Percentiles rank a stretch among this genome's conserved stretches.
Conservation (phyloP, 1,140 invertebrate species). For the Drosophila kikkawai region DNA sequence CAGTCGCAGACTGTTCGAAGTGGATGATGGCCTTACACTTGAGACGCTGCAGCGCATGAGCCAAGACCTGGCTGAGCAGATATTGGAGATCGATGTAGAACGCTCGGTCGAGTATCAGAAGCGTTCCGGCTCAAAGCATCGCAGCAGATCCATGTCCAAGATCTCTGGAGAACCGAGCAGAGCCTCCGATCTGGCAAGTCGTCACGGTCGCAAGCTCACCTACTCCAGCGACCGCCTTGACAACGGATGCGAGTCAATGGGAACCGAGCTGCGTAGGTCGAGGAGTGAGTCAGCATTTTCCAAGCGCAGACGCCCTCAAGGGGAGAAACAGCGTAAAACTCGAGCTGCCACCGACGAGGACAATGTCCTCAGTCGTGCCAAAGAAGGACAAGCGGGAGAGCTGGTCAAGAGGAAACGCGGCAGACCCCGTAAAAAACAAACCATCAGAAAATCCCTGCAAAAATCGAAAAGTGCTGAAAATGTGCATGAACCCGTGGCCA, state of each 20-base stretch:
- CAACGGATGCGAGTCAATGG: background rate
- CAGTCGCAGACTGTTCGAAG: slow-evolving; percentile 18
- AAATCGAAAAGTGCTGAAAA: background rate
- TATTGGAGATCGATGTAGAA: slow-evolving; percentile 60
- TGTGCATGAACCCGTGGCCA: background rate
- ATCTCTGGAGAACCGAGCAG: slow-evolving; percentile 4
- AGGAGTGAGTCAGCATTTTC: slow-evolving; percentile 35
- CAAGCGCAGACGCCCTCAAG: slow-evolving; percentile 13
- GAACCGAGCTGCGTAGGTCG: slow-evolving; percentile 21
- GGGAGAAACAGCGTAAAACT: slow-evolving; percentile 14
- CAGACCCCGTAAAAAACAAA: slow-evolving; percentile 31
- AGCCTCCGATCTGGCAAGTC: background rate
- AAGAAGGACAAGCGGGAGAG: background rate
- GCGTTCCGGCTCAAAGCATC: slow-evolving; percentile 59
- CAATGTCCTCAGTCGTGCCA: slow-evolving; percentile 1
- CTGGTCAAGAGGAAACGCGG: slow-evolving; percentile 34
- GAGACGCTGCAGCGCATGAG: slow-evolving; percentile 58
- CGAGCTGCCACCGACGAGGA: slow-evolving; percentile 32
- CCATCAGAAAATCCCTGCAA: background rate
- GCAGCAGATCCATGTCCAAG: slow-evolving; percentile 51
- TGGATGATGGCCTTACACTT: slow-evolving; percentile 49
- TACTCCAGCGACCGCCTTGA: slow-evolving; percentile 62
- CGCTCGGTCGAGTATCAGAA: slow-evolving; percentile 61
- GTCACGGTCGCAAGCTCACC: slow-evolving; percentile 63
- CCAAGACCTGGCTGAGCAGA: slow-evolving; percentile 57